Evolutionary conservation across 2,113 vertebrate genomes (phyloP).

Genomic region (Leucopternis melanops): DNA sequence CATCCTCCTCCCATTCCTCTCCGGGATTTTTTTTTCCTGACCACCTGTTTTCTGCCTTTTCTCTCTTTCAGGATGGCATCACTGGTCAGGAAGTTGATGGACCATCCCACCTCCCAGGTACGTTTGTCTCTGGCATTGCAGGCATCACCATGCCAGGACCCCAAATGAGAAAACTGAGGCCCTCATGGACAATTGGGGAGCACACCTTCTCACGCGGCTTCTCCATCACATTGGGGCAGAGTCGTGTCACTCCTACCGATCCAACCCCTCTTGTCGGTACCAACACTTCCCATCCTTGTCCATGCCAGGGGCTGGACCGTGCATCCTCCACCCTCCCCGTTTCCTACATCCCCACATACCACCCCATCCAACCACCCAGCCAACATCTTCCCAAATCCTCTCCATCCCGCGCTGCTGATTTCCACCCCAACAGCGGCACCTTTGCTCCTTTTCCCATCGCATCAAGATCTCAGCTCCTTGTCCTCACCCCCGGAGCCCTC

Average conservation of each 20-base stretch:
- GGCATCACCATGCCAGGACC: rapidly evolving
- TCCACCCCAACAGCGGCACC: not conserved
- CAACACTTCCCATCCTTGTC: not conserved
- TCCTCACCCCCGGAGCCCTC: not conserved
- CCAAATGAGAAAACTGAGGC: rapidly evolving
- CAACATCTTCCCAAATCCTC: not conserved
- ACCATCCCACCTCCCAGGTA: not conserved
- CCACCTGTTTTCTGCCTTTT: not conserved
- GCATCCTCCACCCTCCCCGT: not conserved
- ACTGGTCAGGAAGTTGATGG: not conserved
- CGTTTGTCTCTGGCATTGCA: not conserved
- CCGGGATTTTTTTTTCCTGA: not conserved
- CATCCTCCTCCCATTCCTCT: not conserved
- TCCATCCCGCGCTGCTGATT: not conserved
- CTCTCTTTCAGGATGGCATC: not conserved
- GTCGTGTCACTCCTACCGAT: not conserved
- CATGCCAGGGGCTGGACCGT: not conserved
- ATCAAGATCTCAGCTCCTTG: not conserved
- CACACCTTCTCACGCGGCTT: not conserved
- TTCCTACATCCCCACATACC: not conserved
- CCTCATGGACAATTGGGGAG: not conserved
- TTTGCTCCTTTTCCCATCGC: not conserved
- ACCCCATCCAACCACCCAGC: not conserved
- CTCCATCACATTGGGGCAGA: not conserved
- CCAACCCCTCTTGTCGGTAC: not conserved